Evolutionary conservation across 2,888 invertebrate species (phyloP).

Genomic region (Phanerotoma sp.): DNA sequence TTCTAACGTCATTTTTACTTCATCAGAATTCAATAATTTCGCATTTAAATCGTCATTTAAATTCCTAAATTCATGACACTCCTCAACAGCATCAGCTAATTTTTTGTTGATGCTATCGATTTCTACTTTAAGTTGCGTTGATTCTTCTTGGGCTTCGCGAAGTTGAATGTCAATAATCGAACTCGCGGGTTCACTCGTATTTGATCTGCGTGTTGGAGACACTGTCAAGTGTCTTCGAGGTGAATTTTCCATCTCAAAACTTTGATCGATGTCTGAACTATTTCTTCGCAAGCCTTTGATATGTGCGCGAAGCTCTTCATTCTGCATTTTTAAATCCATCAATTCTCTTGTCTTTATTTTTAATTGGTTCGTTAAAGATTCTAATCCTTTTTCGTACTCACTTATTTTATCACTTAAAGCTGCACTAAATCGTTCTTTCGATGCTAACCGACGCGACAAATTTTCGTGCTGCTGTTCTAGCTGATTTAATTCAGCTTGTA

Average conservation of each 20-base stretch:
- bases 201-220: conserved; percentile 33
- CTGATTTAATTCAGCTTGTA: conserved; percentile 61
- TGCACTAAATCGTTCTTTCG: conserved; percentile 31
- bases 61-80: conserved; percentile 15
- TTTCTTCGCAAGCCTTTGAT: conserved; percentile 42
- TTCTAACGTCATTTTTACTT: conserved; percentile 8
- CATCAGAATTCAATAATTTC: conserved; percentile 1
- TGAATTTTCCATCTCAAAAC: conserved; percentile 46
- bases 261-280: conserved; percentile 38
- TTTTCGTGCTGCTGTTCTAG: conserved; percentile 60
- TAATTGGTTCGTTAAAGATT: conserved; percentile 38
- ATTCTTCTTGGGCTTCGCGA: conserved; percentile 53
- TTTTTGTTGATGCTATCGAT: conserved; percentile 22
- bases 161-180: conserved; percentile 54
- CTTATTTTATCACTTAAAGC: conserved; percentile 40
- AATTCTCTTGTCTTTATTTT: conserved; percentile 47
- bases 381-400: conserved; percentile 38
- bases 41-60: conserved; percentile 10
- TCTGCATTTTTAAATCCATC: conserved; percentile 39
- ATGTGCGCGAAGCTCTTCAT: conserved; percentile 46
- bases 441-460: conserved; percentile 54
- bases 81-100: conserved; percentile 15
- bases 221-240: background rate
- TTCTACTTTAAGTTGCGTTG: conserved; percentile 31
- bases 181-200: conserved; percentile 47